A percentile compares a stretch with the other conserved stretches of the same genome.
phyloP scores from a whole-genome alignment of 2,113 vertebrate genomes.

The Aythya baeri region DNA sequence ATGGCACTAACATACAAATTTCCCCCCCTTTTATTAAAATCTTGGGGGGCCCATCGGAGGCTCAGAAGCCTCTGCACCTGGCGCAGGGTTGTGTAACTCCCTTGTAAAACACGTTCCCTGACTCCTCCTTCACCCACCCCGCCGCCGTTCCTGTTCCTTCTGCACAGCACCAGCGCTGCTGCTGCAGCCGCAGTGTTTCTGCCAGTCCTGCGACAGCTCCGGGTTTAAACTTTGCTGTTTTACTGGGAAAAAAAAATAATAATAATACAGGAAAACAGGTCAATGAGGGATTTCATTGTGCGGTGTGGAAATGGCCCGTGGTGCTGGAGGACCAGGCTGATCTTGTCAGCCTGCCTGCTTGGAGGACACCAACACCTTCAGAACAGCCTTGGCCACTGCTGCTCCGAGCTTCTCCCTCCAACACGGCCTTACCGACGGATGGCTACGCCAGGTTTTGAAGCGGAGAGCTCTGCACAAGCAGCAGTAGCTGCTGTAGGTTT shows the following conservation, averaged over 20 bases:
- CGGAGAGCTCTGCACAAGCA: not conserved
- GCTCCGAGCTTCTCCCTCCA: not conserved
- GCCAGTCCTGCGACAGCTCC: not conserved
- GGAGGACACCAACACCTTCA: not conserved
- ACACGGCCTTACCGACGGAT: fast-evolving
- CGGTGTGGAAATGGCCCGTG: fast-evolving
- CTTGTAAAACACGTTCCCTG: constrained; percentile 12
- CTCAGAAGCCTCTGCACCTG: not conserved
- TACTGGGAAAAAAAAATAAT: not conserved
- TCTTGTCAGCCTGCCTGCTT: not conserved
- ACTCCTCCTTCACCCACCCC: not conserved
- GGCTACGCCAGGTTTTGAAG: fast-evolving
- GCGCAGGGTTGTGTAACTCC: constrained; percentile 10
- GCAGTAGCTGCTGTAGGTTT: not conserved
- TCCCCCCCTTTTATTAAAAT: too few relatives aligned
- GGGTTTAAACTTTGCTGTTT: fast-evolving
- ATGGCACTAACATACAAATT: fast-evolving
- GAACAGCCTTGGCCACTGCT: not conserved
- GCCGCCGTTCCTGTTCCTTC: not conserved
- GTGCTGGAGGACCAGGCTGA: not conserved
- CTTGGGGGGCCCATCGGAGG: not conserved
- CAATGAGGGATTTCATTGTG: not conserved
- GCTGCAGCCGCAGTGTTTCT: not conserved
- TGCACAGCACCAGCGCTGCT: fast-evolving
- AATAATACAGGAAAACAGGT: not conserved